phyloP scores from a whole-genome alignment of 2,888 invertebrate genomes.

The Apoda limacodes region DNA sequence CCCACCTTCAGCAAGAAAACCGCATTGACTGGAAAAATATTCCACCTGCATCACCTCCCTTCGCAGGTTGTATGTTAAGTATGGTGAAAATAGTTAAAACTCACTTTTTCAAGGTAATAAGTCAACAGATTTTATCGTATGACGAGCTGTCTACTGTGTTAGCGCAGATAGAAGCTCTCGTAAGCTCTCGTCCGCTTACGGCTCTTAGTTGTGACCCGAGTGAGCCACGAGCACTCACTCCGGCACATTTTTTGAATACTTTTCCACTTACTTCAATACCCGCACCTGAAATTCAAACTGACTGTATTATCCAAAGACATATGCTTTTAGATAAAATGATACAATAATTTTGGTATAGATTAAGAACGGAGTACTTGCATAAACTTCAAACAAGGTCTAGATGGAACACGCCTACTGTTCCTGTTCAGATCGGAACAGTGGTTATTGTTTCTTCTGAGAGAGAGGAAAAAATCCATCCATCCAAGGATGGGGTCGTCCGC shows the following conservation, averaged over 20 bases:
- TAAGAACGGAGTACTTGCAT: constrained; percentile 8
- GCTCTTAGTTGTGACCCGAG: constrained; percentile 10
- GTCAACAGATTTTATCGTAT: constrained; percentile 10
- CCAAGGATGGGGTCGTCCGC: too few species aligned
- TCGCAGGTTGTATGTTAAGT: constrained; percentile 10
- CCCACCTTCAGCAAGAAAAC: too few species aligned
- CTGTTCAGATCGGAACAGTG: too few species aligned
- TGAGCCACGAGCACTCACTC: constrained; percentile 14
- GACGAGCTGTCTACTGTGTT: constrained; percentile 12
- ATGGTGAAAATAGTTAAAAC: constrained; percentile 12
- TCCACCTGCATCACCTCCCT: constrained; percentile 8
- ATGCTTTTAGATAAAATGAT: constrained; percentile 7
- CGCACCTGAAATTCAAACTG: constrained; percentile 4
- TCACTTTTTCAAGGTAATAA: constrained; percentile 10
- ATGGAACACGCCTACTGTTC: constrained; percentile 3
- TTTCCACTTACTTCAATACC: constrained; percentile 9
- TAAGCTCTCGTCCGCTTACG: constrained; percentile 13
- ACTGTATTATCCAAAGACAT: constrained; percentile 3
- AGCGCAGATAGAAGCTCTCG: constrained; percentile 10
- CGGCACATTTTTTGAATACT: constrained; percentile 12
- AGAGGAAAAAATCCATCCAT: too few species aligned
- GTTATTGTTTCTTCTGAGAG: too few species aligned
- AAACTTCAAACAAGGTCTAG: constrained; percentile 6
- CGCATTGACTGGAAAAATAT: constrained; percentile 9
- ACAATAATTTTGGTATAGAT: constrained; percentile 11